Base-by-base conservation (phyloP, 1,140 invertebrate genomes). In the Heliconius melpomene region DNA sequence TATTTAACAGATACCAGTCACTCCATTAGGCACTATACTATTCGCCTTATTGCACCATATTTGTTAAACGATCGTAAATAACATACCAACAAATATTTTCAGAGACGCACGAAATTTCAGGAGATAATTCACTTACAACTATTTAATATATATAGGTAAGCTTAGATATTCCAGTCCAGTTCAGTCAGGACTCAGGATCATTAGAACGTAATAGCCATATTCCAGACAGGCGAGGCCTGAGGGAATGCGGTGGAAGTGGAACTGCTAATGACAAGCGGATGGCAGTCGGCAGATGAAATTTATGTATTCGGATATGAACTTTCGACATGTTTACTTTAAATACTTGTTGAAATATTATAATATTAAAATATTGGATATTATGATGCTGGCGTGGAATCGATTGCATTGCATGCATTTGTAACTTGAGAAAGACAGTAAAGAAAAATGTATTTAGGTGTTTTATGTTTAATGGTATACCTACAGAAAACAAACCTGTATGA, bases 131-230 rank as follows among this genome's bases (percentile, higher is more conserved):
- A 66, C 60, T 5, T 29, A 66, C 60, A 66, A 60, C 2, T 9
- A 60, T 60, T 60, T 60, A 60, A 60, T 60, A 60, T 60, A 60
- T 60, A 60, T 60, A 60, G 54, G 54, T 60, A 60, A 32, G 7
- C n/a, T 20, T 23, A 60, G 3, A 66, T 66, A 66, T 29, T 66
- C 9, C 60, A 66, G 60, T 29, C 26, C 60, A 26, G 16, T 29
- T 66, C 23, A 11, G 20, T 66, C 60, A 66, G 60, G 60, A 66
- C 60, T 18, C 60, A 71, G 57, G 77, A 60, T 82, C 80, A 29
- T 46, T 60, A 77, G 36, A 73, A 52, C 73, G 79, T 50, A 78
- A 80, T 84, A 79, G 80, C 75, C 74, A 79, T 74, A 84, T 84
- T 78, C 83, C 57, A 76, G 38, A 54, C 46, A 38, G 74, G 32